Base-by-base conservation (phyloP, 92 coral and sea anemone genomes). In the Porites lobata region DNA sequence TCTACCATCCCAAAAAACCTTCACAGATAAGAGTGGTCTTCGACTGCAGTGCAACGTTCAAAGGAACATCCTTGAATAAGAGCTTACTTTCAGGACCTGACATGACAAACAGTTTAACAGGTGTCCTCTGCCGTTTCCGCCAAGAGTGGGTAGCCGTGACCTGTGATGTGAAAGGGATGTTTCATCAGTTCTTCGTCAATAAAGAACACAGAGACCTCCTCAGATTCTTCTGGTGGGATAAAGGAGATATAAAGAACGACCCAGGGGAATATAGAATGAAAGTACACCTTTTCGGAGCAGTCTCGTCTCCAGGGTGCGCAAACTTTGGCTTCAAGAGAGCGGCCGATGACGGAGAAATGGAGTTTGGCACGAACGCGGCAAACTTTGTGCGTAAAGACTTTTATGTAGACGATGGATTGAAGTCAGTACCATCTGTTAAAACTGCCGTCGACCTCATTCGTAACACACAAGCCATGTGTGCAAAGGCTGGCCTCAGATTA, bases 261-360 rank as follows among this genome's bases (percentile, higher is more conserved):
- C 90, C 89, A 9, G 78, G 54, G 13, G 95, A 94, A 22, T 89
- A 94, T 70, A 86, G 91, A 26, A 94, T 92, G 92, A 92, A 87
- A 87, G 95, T 90, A 9, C 94, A 94, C 86, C 64, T 94, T 1
- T 90, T 90, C 69, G 95, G 93, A 3, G 95, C 95, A 17, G 86
- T 85, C 3, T 86, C 86, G 3, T 94, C 92, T 8, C 91, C 95
- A 22, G 95, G 90, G 15, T 94, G 95, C 43, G 91, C 94, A 14
- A 92, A 92, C 83, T 84, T 89, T 80, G 91, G 80, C 38, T 89
- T 89, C 86, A 92, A 84, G 78, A 47, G 65, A 50, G 90, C 89
- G 8, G 95, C 92, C 13, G 80, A 68, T 50, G 94, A 87, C 65
- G 90, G 87, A 8, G 92, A 92, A 65, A 85, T 77, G 32, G 87